Conservation (phyloP, 1,140 invertebrate genomes). For the Cyclargus thomasi region DNA sequence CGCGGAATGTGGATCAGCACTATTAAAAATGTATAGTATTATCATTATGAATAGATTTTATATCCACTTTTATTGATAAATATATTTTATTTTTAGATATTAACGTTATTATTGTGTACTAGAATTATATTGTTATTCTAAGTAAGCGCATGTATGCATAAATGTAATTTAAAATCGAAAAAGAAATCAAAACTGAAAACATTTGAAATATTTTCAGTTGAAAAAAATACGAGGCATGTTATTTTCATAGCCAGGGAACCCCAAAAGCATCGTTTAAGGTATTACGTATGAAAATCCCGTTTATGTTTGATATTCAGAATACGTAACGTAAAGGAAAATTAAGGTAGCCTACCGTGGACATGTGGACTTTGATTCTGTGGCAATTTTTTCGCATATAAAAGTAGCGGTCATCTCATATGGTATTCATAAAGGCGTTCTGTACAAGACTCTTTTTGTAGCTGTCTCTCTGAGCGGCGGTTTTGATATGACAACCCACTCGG, state of each 20-base stretch:
- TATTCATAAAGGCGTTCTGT: constrained; percentile 49
- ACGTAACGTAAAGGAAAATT: constrained; percentile 53
- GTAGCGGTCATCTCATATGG: constrained; percentile 51
- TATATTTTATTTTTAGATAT: too few species aligned
- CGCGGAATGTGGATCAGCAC: too few species aligned
- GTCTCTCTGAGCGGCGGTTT: constrained; percentile 17
- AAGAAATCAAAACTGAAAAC: neutral
- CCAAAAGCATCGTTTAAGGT: constrained; percentile 11
- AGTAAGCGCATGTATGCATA: too few species aligned
- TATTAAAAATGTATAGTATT: too few species aligned
- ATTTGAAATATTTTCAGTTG: neutral
- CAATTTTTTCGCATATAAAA: constrained; percentile 60
- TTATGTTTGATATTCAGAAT: constrained; percentile 59
- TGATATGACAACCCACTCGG: constrained; percentile 4
- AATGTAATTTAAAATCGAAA: neutral
- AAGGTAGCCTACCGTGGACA: constrained; percentile 59
- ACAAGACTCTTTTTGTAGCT: constrained; percentile 38
- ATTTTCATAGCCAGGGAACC: constrained; percentile 11
- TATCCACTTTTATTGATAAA: too few species aligned
- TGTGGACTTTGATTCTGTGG: constrained; percentile 62
- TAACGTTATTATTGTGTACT: too few species aligned
- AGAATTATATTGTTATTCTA: too few species aligned
- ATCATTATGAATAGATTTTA: too few species aligned
- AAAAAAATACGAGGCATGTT: constrained; percentile 1
- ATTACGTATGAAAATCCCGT: constrained; percentile 16